phyloP scores from a whole-genome alignment of 1,140 invertebrate species.

The Brachionus sp. region DNA sequence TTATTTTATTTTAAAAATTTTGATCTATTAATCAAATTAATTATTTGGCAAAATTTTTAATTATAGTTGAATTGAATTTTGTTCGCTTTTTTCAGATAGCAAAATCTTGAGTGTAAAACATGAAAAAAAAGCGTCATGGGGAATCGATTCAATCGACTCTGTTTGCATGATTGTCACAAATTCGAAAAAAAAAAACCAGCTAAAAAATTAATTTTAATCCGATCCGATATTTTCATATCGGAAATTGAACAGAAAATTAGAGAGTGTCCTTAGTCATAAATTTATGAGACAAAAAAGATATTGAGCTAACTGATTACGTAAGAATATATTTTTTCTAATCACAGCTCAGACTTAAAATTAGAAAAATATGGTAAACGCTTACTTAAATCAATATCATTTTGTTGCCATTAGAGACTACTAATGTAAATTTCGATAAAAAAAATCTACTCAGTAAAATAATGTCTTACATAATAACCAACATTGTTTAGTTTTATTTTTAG shows the following conservation, averaged over 20 bases:
- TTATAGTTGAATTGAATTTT: not conserved
- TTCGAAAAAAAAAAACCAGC: not conserved
- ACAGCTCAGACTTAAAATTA: not conserved
- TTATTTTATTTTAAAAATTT: no score
- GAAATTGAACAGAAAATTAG: not conserved
- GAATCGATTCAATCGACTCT: not conserved
- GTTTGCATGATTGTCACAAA: not conserved
- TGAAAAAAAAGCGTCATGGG: not conserved
- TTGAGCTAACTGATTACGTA: not conserved
- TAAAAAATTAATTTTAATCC: not conserved
- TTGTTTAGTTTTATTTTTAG: slow-evolving; percentile 28
- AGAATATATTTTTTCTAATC: not conserved
- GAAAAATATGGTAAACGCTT: not conserved
- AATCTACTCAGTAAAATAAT: slow-evolving; percentile 1
- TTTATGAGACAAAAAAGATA: not conserved
- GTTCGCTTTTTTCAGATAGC: not conserved
- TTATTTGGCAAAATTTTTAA: no score
- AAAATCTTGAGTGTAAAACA: not conserved
- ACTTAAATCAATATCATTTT: slow-evolving; percentile 41
- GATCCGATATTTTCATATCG: not conserved
- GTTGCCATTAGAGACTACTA: slow-evolving; percentile 41
- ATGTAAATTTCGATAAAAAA: slow-evolving; percentile 9
- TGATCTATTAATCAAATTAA: no score
- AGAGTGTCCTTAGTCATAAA: not conserved
- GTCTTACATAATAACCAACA: slow-evolving; percentile 27